Evolutionary conservation across 2,797 vertebrate species (phyloP).

Genomic region (Esox masquinongy): DNA sequence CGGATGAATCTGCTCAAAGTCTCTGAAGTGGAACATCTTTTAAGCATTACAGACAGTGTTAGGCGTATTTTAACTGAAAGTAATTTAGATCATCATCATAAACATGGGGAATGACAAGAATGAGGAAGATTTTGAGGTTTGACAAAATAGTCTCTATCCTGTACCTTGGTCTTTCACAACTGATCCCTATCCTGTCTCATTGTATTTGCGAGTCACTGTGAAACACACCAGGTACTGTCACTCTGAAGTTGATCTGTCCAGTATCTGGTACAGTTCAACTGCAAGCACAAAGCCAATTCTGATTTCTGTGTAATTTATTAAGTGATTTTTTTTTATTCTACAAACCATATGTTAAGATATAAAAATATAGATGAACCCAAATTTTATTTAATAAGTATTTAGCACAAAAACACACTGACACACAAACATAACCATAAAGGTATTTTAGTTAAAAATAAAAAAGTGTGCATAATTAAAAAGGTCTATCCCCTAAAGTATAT

Average conservation of each 20-base stretch:
- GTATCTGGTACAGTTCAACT: conserved; percentile 24
- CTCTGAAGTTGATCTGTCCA: neutral
- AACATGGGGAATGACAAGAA: conserved; percentile 10
- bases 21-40: conserved; percentile 21
- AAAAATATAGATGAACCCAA: conserved; percentile 47
- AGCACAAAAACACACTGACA: conserved; percentile 50
- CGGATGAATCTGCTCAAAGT: conserved; percentile 25
- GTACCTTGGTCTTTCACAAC: no score
- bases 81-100: neutral
- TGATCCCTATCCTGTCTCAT: neutral
- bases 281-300: conserved; percentile 37
- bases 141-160: neutral
- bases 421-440: conserved; percentile 57
- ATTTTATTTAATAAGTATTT: conserved; percentile 64
- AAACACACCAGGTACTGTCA: neutral
- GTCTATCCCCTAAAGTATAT: conserved; percentile 58
- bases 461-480: conserved; percentile 49
- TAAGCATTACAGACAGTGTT: conserved; percentile 10
- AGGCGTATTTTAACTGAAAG: conserved; percentile 2
- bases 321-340: neutral
- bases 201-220: neutral
- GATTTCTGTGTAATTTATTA: neutral
- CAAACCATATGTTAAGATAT: conserved; percentile 15
- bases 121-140: neutral
- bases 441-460: conserved; percentile 59